Percentiles rank a stretch among this genome's conserved stretches.
Evolutionary conservation across 2,797 vertebrate species (phyloP).

Genomic region (Echeneis naucrates): DNA sequence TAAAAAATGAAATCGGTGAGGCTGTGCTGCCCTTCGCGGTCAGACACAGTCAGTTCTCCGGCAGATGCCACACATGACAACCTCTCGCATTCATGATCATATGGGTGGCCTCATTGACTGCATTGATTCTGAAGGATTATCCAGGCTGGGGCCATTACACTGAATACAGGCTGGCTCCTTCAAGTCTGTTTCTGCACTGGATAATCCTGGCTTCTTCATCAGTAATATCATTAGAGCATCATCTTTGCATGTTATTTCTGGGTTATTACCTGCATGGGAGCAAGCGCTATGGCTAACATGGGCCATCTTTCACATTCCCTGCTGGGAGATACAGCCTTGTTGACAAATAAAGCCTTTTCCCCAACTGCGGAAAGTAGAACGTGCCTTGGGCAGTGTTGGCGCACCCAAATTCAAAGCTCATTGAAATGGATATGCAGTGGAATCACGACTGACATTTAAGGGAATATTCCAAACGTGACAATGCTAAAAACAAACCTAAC

Average conservation of each 20-base stretch:
- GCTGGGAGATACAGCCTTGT: slow-evolving; percentile 66
- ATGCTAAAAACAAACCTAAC: slow-evolving; percentile 57
- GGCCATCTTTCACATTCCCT: slow-evolving; percentile 75
- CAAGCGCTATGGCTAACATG: slow-evolving; percentile 65
- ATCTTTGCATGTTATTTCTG: slow-evolving; percentile 82
- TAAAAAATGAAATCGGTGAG: slow-evolving; percentile 35
- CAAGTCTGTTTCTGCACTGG: slow-evolving; percentile 75
- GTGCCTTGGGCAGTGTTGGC: slow-evolving; percentile 36
- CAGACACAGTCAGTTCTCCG: slow-evolving; percentile 57
- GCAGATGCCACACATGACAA: slow-evolving; percentile 74
- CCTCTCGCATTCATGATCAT: slow-evolving; percentile 78
- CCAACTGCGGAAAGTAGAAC: slow-evolving; percentile 43
- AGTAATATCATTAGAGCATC: slow-evolving; percentile 84
- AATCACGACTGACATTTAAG: slow-evolving; percentile 61
- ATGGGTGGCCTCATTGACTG: slow-evolving; percentile 78
- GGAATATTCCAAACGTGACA: slow-evolving; percentile 53
- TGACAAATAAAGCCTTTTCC: slow-evolving; percentile 77
- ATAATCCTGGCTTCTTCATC: slow-evolving; percentile 79
- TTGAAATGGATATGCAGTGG: slow-evolving; percentile 51
- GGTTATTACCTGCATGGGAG: slow-evolving; percentile 83
- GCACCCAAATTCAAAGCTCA: slow-evolving; percentile 48
- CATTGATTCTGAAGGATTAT: slow-evolving; percentile 81
- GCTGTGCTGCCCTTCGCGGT: slow-evolving; percentile 33
- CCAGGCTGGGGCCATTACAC: slow-evolving; percentile 72
- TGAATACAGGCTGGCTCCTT: slow-evolving; percentile 70